Evolutionary conservation across 2,113 vertebrate genomes (phyloP).

Genomic region (Numida meleagris): DNA sequence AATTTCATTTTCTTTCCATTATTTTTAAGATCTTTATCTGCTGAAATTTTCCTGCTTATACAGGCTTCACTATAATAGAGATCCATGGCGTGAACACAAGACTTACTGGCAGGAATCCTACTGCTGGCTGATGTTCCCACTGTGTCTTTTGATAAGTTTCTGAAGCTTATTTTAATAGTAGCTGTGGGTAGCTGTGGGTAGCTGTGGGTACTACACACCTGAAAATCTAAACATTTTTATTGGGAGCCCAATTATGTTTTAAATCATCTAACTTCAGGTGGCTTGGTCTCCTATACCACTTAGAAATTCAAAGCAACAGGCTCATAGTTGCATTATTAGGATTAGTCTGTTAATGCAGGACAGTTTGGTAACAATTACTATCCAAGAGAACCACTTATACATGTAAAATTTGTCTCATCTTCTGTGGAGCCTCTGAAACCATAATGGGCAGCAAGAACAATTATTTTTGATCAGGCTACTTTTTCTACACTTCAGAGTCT

Average conservation of each 20-base stretch:
- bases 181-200: neutral
- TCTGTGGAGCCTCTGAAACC: neutral
- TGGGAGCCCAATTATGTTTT: neutral
- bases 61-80: neutral
- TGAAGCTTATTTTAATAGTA: constrained; percentile 9
- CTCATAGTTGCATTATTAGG: neutral
- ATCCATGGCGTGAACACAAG: neutral
- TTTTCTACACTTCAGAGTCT: neutral
- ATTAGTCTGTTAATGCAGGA: neutral
- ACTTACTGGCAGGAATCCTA: neutral
- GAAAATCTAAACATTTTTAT: neutral
- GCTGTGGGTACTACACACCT: neutral
- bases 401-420: neutral
- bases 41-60: neutral
- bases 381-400: neutral
- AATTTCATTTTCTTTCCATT: neutral
- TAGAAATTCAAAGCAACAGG: neutral
- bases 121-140: neutral
- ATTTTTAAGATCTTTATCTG: neutral
- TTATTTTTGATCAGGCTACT: neutral
- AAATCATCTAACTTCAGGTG: neutral
- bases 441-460: neutral
- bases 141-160: neutral
- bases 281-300: neutral
- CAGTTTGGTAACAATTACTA: neutral